These are phyloP conservation scores for Rutpela maculata DNA, from an alignment of 2,888 invertebrate genomes.

Conservation along the genomic window DNA sequence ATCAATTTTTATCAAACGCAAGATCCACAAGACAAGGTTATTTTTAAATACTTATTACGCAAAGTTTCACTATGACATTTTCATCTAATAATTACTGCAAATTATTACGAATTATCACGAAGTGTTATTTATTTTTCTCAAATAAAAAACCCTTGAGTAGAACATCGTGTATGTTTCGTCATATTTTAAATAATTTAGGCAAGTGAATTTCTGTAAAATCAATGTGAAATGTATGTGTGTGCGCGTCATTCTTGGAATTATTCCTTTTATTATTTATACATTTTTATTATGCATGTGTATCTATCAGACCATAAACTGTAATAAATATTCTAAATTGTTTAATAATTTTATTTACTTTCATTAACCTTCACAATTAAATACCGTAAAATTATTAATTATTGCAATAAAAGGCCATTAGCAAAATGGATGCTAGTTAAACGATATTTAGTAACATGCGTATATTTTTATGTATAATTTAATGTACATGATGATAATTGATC, in stretches of 20 bases:
- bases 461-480: background rate
- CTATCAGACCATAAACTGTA: constrained; percentile 23
- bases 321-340: constrained; percentile 17
- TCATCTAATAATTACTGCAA: background rate
- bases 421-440: background rate
- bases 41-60: constrained; percentile 13
- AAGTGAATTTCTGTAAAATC: too few relatives aligned
- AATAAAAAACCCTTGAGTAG: background rate
- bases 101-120: too few relatives aligned
- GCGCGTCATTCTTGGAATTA: background rate
- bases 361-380: constrained; percentile 36
- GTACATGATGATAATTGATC: background rate
- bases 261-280: constrained; percentile 11
- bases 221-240: too few relatives aligned
- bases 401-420: constrained; percentile 2
- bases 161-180: too few relatives aligned
- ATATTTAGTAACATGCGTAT: background rate
- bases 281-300: constrained; percentile 10
- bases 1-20: constrained; percentile 7
- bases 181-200: too few relatives aligned
- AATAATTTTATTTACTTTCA: constrained; percentile 38
- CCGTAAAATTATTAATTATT: constrained; percentile 25
- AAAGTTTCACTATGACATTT: background rate
- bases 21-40: constrained; percentile 10
- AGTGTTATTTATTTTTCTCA: background rate